Conservation (phyloP, 53 echinoderm and acorn worm genomes). For the Paelopatides confundens region DNA sequence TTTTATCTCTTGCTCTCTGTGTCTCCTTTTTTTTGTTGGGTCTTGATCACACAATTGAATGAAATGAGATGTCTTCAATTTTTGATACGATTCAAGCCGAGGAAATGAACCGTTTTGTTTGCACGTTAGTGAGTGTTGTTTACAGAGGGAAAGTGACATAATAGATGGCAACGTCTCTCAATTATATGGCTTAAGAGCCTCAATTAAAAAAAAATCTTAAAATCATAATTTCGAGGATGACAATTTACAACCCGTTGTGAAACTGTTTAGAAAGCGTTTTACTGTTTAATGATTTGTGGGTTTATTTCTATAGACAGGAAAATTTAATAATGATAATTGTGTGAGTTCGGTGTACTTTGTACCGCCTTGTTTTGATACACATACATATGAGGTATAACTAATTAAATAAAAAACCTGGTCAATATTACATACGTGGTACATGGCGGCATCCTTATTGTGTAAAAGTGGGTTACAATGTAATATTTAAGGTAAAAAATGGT, state of each 20-base stretch:
- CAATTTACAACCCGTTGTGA: slow-evolving; percentile 14
- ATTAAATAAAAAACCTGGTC: background rate
- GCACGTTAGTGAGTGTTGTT: slow-evolving; percentile 35
- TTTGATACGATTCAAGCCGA: slow-evolving; percentile 18
- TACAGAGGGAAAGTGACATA: slow-evolving; percentile 36
- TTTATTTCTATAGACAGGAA: background rate
- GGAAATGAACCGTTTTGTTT: slow-evolving; percentile 45
- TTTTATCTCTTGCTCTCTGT: too few relatives aligned
- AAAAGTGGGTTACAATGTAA: too few relatives aligned
- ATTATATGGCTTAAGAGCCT: slow-evolving; percentile 38
- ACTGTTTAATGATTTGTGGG: background rate
- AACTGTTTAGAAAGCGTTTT: background rate
- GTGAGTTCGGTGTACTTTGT: background rate
- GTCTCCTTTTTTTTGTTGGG: too few relatives aligned
- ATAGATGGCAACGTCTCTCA: background rate
- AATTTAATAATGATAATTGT: background rate
- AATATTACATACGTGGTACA: too few relatives aligned
- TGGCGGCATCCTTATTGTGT: too few relatives aligned
- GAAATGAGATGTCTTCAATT: slow-evolving; percentile 26
- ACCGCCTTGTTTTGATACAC: background rate
- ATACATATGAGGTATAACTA: background rate
- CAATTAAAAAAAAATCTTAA: slow-evolving; percentile 1
- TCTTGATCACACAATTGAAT: slow-evolving; percentile 33
- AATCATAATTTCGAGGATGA: slow-evolving; percentile 19
- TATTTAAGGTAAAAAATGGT: too few relatives aligned